Evolutionary conservation across 2,797 vertebrate species (phyloP), one percentile per base, ranked within the genome.

Genomic region (Peromyscus nudipes): DNA sequence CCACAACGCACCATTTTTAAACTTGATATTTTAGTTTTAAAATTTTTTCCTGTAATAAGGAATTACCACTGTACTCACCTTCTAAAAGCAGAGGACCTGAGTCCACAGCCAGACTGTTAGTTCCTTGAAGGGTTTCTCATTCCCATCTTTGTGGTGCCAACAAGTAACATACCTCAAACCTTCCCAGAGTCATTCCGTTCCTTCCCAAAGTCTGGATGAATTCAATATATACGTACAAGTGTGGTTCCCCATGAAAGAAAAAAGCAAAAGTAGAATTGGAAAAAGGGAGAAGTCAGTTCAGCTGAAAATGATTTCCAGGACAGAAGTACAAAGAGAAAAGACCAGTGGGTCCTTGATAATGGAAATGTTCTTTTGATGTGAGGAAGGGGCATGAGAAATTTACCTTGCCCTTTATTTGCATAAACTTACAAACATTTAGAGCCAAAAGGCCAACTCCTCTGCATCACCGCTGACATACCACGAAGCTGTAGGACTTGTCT

Each of bases 271-370:
- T 1, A 40, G 62, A 81, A 40, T 40, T 37, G 43, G 62, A 75
- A 60, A 71, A 43, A 82, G 31, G 27, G 80, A 55, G 82, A 79
- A 55, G 19, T 25, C 80, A 81, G 31, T 23, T 27, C 86, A 34
- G 49, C 37, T 65, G 52, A 55, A 96, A 76, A 67, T 34, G 49
- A 25, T 93, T 93, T 80, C 79, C 80, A 69, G 71, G 46, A 52
- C 31, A 71, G 62, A 49, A 92, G 16, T 64, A 85, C 69, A 65
- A 81, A 92, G 40, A 64, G 64, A 76, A 60, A 52, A 62, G 79
- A 64, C 27, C 19, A 29, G 37, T 0, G 3, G 23, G 29, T 4
- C 17, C 49, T 95, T 91, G 21, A 5, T 60, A 64, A 79, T 19
- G 91, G 37, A 92, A 81, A 40, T 2, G 13, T 6, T 27, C 75